Conservation (phyloP, 2,113 vertebrate genomes). For the Dasyurus viverrinus region DNA sequence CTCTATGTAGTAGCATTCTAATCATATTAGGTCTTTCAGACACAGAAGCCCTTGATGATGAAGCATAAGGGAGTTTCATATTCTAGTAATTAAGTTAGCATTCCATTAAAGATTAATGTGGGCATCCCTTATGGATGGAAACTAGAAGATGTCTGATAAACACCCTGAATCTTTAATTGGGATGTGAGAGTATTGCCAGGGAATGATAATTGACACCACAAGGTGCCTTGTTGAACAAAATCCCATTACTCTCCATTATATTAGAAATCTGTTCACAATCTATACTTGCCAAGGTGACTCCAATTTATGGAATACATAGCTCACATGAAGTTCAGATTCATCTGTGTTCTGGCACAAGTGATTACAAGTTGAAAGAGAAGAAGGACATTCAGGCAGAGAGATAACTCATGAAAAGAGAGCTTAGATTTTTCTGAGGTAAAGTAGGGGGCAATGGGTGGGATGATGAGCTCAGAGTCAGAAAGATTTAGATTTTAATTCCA, state of each 20-base stretch:
- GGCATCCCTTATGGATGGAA: constrained; percentile 42
- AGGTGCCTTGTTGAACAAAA: constrained; percentile 49
- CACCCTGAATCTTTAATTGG: constrained; percentile 55
- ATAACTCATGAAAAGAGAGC: background rate
- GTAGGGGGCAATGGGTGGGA: background rate
- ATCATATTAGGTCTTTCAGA: constrained; percentile 23
- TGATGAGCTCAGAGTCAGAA: background rate
- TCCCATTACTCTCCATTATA: constrained; percentile 40
- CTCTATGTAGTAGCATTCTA: constrained; percentile 3
- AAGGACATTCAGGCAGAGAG: background rate
- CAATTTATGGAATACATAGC: constrained; percentile 14
- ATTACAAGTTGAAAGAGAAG: background rate
- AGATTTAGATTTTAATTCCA: background rate
- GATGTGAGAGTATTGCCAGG: constrained; percentile 54
- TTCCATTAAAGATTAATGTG: constrained; percentile 68
- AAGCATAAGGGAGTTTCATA: constrained; percentile 55
- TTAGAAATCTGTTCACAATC: constrained; percentile 44
- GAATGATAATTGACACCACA: constrained; percentile 50
- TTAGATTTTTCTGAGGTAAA: background rate
- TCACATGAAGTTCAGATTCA: background rate
- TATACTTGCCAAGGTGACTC: constrained; percentile 29
- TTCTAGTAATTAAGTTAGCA: constrained; percentile 66
- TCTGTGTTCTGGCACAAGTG: background rate
- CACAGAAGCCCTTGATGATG: constrained; percentile 41
- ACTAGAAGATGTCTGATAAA: constrained; percentile 62